Percentiles rank a stretch among this genome's conserved stretches.
Conservation (phyloP, 1,140 invertebrate genomes). For the Condylostylus longicornis region DNA sequence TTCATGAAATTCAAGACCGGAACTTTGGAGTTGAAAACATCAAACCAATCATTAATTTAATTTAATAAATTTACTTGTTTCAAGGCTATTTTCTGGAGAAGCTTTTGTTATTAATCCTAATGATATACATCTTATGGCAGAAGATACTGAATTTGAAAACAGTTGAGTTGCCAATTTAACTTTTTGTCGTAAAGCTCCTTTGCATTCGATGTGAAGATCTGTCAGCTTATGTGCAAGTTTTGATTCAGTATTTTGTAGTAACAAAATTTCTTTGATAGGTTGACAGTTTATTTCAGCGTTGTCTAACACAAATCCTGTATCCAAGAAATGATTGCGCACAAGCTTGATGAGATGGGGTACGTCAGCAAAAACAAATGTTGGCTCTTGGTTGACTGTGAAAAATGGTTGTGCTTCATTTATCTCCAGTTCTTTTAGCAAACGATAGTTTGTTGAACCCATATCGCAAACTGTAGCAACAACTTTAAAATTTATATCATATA, state of each 20-base stretch:
- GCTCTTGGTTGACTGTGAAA: neutral
- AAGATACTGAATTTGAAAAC: neutral
- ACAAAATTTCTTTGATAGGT: neutral
- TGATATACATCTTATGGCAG: neutral
- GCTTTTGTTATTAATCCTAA: neutral
- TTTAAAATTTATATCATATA: neutral
- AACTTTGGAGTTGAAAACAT: slow-evolving; percentile 4
- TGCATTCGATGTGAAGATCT: neutral
- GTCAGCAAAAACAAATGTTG: neutral
- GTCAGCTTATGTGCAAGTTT: neutral
- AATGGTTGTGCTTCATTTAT: neutral
- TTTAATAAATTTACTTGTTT: no score
- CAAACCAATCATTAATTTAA: slow-evolving; percentile 2
- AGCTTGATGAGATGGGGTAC: neutral
- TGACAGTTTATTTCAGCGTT: neutral
- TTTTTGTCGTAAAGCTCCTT: neutral
- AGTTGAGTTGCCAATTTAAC: neutral
- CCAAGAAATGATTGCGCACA: neutral
- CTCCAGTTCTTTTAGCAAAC: neutral
- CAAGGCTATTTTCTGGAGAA: no score
- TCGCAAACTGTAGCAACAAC: neutral
- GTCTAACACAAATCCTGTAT: neutral
- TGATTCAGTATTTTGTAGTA: neutral
- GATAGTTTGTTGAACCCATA: neutral
- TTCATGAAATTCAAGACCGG: no score